phyloP scores from a whole-genome alignment of 2,797 vertebrate species.

The Adrianichthys oophorus region DNA sequence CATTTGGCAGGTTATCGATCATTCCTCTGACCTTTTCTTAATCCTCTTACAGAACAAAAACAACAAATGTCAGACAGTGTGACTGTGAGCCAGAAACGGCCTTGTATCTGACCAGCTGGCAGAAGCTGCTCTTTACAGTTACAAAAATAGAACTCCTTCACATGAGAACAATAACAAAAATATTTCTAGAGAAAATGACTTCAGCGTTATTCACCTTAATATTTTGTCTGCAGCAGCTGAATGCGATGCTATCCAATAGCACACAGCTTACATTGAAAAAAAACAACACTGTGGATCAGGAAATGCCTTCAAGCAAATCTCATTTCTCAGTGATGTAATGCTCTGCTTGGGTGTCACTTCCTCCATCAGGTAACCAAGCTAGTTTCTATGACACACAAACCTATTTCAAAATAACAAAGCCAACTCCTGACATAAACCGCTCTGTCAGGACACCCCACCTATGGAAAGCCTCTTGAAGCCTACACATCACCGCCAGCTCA shows the following conservation, averaged over 20 bases:
- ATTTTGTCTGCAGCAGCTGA: constrained; percentile 15
- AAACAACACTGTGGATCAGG: not conserved
- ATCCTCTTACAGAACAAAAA: not conserved
- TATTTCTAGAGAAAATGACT: constrained; percentile 4
- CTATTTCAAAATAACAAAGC: too few species aligned
- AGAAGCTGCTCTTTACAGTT: constrained; percentile 8
- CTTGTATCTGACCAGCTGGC: constrained; percentile 3
- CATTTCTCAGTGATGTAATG: not conserved
- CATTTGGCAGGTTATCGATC: not conserved
- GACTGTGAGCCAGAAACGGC: not conserved
- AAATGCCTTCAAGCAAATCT: constrained; percentile 11
- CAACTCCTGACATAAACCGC: too few species aligned
- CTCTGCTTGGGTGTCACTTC: not conserved
- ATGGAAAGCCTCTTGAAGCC: too few species aligned
- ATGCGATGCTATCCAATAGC: constrained; percentile 11
- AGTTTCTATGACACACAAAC: too few species aligned
- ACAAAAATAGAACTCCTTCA: constrained; percentile 5
- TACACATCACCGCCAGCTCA: too few species aligned
- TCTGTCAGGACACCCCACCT: too few species aligned
- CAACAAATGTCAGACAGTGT: not conserved
- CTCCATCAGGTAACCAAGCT: too few species aligned
- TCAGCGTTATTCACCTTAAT: constrained; percentile 1
- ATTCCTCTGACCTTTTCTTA: not conserved
- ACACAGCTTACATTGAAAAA: constrained; percentile 7
- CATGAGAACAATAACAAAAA: not conserved